Evolutionary conservation across 2,797 vertebrate species (phyloP), one percentile per base, ranked within the genome.

Genomic region (Bryconaethiops microstoma): DNA sequence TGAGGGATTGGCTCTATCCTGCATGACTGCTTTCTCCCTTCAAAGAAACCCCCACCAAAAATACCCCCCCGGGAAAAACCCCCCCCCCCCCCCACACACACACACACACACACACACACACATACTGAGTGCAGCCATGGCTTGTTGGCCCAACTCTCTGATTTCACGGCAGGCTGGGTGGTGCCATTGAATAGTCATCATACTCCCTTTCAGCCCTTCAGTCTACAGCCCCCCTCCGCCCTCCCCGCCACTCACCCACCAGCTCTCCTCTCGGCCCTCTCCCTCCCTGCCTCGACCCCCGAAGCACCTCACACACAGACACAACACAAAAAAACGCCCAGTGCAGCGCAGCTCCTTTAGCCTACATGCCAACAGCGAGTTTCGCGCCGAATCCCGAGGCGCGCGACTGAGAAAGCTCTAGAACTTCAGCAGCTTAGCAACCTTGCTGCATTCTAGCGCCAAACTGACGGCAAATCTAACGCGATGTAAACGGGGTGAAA

Each of bases 161-260:
- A 94, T 88, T 91, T 93, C 91, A 90, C 77, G 84, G 92, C 87
- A 92, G 90, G 88, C 88, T 94, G 92, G 78, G 88, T 93, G 90
- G 92, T 86, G 39, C 89, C 88, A 84, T 86, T 91, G 90, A 88
- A 29, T 88, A 80, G 90, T 89, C 90, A 89, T 90, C 90, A 93
- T 88, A 80, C 91, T 85, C 90, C 88, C 90, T 90, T 91, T 92
- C 88, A 90, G 84, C 78, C 77, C 83, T 89, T 87, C 83, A 76
- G 87, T 83, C 84, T 75, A 83, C 67, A 42, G 76, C 76, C 79
- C 86, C 77, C 83, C 72, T 59, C 81, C 71, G 45, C n/a, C 74
- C 40, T 88, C 87, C 76, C 60, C 54, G 64, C 84, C 88, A 81
- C 87, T 70, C 88, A 90, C 91, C 91, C 92, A 92, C 93, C 92